Evolutionary conservation across 35 echinoderm and acorn worm genomes (phyloP), one percentile per base, ranked within the genome.

Genomic region (Apostichopus japonicus): DNA sequence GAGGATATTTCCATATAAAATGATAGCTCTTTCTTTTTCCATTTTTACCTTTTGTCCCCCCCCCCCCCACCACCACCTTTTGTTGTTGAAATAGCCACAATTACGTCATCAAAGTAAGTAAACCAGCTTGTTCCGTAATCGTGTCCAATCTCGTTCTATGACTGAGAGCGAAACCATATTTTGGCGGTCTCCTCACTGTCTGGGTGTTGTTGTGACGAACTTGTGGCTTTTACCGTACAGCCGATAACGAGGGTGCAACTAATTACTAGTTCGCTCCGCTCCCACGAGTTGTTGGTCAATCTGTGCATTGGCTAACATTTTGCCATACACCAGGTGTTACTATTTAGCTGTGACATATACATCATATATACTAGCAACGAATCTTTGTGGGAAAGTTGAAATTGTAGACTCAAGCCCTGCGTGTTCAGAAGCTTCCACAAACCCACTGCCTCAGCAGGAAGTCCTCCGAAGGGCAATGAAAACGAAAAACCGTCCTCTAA

Each of bases 311-410:
- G 54, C 3, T 10, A 8, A 53, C 5, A 55, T 33, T 55, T 4
- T 33, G 27, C 27, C 27, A 33, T 33, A 33, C 27, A 33, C 52
- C 79, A 83, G 79, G 79, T 83, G 79, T 83, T 83, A 54, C 33
- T 53, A 16, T 17, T 83, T 83, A 83, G 14, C 79, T 16, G 10
- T 83, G 79, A 83, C 79, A 83, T 83, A 15, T 83, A 10, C 3
- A 67, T 67, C 8, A 13, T 17, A 44, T 54, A 19, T 6, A 53
- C 17, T 53, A 5, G 44, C 51, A 54, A 54, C 10, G 54, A 16
- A 44, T 83, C 6, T 83, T 83, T 83, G 79, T 83, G 79, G 79
- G 79, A 83, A 83, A 83, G 54, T 83, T 7, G 79, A 83, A 53
- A 53, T 33, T 33, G 22, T 22, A 78, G 19, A 78, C 4, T 22